Percentiles rank a stretch among this genome's conserved stretches.
These are phyloP conservation scores for Cercopithecus mona DNA, from an alignment of 2,113 vertebrate genomes.

Conservation along the genomic window DNA sequence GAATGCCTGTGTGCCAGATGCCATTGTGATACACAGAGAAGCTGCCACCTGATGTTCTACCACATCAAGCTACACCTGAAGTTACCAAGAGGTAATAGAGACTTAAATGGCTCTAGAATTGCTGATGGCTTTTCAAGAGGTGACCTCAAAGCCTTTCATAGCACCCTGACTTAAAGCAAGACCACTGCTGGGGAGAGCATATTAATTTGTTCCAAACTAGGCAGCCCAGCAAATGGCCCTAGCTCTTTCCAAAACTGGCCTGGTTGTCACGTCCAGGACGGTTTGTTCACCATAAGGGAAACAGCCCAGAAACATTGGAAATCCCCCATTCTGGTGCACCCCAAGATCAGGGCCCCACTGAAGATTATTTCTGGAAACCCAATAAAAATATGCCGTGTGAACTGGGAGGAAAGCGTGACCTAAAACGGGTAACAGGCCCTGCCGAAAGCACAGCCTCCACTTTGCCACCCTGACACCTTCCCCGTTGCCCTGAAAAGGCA, in stretches of 20 bases:
- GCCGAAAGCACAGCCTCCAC: background rate
- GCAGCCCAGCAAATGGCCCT: background rate
- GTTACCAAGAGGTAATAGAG: background rate
- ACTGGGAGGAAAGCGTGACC: background rate
- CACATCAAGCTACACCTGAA: background rate
- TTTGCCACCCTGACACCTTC: background rate
- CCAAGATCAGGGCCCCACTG: background rate
- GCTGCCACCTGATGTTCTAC: background rate
- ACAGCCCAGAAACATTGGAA: background rate
- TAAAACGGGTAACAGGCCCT: background rate
- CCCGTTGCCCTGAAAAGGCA: background rate
- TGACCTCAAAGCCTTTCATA: background rate
- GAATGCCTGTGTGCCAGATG: background rate
- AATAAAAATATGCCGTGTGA: slow-evolving; percentile 21
- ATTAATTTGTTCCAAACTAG: background rate
- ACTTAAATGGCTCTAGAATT: background rate
- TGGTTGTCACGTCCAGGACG: background rate
- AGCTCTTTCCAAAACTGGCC: background rate
- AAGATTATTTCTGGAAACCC: background rate
- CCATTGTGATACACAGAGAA: background rate
- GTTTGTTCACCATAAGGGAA: background rate
- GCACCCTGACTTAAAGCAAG: background rate
- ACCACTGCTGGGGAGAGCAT: background rate
- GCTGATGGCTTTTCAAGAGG: background rate
- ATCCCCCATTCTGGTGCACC: background rate